Evolutionary conservation across 2,797 vertebrate species (phyloP).

Genomic region (Trachops cirrhosus): DNA sequence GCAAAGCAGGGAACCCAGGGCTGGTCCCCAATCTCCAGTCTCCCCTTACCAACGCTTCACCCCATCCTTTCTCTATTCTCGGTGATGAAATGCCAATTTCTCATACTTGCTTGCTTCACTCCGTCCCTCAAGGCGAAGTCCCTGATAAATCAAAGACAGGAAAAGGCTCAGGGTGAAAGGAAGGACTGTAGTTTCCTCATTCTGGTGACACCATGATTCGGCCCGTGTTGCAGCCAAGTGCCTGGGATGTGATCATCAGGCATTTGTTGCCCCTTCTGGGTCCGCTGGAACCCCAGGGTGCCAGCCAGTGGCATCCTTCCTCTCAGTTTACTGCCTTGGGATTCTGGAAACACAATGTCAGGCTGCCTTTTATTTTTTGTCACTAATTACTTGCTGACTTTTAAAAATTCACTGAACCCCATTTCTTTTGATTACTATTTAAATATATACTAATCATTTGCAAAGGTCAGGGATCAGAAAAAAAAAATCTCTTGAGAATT

Average conservation of each 20-base stretch:
- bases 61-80: background rate
- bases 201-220: fast-evolving
- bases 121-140: fast-evolving
- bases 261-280: background rate
- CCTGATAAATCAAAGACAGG: background rate
- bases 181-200: background rate
- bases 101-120: background rate
- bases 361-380: background rate
- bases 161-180: background rate
- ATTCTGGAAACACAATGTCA: background rate
- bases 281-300: background rate
- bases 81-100: background rate
- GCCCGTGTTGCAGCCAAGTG: background rate
- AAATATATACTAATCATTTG: background rate
- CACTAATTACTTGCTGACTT: background rate
- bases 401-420: background rate
- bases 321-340: background rate
- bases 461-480: background rate
- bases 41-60: background rate
- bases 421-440: background rate
- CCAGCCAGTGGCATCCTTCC: background rate
- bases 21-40: too few species aligned
- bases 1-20: background rate
- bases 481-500: background rate
- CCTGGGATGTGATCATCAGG: background rate